These are phyloP conservation scores for Columba livia DNA, from an alignment of 2,113 vertebrate genomes.

Conservation along the genomic window DNA sequence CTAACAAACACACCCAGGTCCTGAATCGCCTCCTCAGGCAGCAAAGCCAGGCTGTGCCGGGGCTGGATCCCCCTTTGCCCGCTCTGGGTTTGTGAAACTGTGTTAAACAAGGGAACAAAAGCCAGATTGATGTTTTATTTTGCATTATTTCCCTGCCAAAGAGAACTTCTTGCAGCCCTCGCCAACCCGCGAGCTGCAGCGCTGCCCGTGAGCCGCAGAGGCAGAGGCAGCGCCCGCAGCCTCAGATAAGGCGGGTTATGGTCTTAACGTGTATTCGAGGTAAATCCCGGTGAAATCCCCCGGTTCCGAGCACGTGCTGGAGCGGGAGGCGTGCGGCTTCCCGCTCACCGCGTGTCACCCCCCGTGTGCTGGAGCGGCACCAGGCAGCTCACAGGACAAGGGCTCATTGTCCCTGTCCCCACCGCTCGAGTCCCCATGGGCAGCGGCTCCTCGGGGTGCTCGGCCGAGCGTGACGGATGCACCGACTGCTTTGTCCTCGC, in stretches of 20 bases:
- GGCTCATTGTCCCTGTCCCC: not conserved
- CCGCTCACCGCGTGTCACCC: not conserved
- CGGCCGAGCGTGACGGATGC: not conserved
- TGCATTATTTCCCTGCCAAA: fast-evolving
- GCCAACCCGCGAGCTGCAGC: fast-evolving
- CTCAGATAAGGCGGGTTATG: not conserved
- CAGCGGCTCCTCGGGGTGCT: not conserved
- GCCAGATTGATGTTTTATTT: not conserved
- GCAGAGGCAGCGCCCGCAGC: not conserved
- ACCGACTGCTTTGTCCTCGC: not conserved
- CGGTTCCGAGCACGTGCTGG: not conserved
- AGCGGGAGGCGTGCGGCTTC: fast-evolving
- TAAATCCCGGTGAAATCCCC: not conserved
- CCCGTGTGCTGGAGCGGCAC: not conserved
- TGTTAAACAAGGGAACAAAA: not conserved
- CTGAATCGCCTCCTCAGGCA: not conserved
- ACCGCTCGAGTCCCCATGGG: not conserved
- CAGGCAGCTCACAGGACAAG: not conserved
- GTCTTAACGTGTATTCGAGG: not conserved
- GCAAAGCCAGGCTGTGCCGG: fast-evolving
- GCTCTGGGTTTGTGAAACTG: fast-evolving
- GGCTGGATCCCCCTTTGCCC: not conserved
- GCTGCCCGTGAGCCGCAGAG: fast-evolving
- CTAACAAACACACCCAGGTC: fast-evolving
- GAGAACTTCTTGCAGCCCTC: not conserved